Percentiles rank a stretch among this genome's conserved stretches.
Evolutionary conservation across 2,113 vertebrate genomes (phyloP).

Genomic region (Megaptera novaeangliae): DNA sequence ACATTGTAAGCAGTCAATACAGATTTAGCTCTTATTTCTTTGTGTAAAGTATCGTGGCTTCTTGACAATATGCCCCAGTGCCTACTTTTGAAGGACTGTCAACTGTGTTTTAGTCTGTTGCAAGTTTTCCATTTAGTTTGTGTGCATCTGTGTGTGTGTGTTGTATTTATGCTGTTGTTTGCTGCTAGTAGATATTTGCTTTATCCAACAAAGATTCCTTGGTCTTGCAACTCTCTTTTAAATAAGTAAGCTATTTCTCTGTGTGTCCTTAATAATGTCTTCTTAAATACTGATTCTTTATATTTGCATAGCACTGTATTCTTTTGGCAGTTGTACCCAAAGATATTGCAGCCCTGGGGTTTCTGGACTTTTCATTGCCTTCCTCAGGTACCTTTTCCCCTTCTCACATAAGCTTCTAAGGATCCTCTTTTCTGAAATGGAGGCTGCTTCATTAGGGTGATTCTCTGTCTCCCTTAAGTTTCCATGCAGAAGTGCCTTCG

Average conservation of each 20-base stretch:
- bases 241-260: conserved; percentile 33
- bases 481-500: not conserved
- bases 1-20: not conserved
- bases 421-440: conserved; percentile 27
- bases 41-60: not conserved
- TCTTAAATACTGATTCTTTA: not conserved
- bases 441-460: conserved; percentile 15
- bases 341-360: not conserved
- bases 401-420: conserved; percentile 17
- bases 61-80: not conserved
- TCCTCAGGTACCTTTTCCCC: not conserved
- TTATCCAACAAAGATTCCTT: not conserved
- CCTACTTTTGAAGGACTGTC: not conserved
- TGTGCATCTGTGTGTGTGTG: not conserved
- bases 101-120: not conserved
- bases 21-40: not conserved
- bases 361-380: not conserved
- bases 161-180: not conserved
- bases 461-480: conserved; percentile 18
- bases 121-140: not conserved
- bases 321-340: not conserved
- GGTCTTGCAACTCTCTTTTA: not conserved
- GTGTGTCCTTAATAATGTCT: not conserved
- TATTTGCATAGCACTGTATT: not conserved
- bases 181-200: not conserved